Evolutionary conservation across 2,113 vertebrate genomes (phyloP), one percentile per base, ranked within the genome.

Genomic region (Helogale parvula): DNA sequence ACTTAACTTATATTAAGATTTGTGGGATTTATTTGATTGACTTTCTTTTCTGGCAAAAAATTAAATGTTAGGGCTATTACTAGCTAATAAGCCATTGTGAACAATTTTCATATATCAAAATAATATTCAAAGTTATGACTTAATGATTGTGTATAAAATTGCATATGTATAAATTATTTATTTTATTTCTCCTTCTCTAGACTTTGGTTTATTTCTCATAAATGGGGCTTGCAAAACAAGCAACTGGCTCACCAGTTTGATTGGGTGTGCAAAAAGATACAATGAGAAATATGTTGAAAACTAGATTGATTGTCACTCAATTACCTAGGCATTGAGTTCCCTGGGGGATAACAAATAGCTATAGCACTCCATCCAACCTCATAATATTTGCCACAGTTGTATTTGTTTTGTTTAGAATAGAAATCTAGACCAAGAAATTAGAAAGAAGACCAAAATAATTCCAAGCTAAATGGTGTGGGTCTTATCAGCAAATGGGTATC

Each of bases 11-110:
- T 21, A 92, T 27, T 60, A 89, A 96, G 14, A 72, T 60, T 68
- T 79, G 16, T 89, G 35, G 13, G 25, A 89, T 89, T 95, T 72
- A 79, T 87, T 89, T 91, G 76, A 82, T 38, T 79, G 25, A 88
- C 31, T 89, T 90, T 52, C 16, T 82, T 87, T 84, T 87, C 31
- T 65, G 41, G 41, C 33, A 57, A 69, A 93, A 91, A 71, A 86
- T n/a, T 63, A 94, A 91, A 88, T 88, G 16, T 2, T 69, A 38
- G 8, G 4, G 8, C 15, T 91, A 66, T 57, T 81, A 69, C 80
- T 71, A 77, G 35, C 29, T 81, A 91, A 54, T 45, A 92, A 66
- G 5, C 27, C 14, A 91, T 50, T 35, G 27, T 88, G 57, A 77
- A 38, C 12, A 74, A 79, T 31, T 90, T 94, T 65, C 45, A 47